Evolutionary conservation across 2,797 vertebrate genomes (phyloP).

Genomic region (Pangasius djambal): DNA sequence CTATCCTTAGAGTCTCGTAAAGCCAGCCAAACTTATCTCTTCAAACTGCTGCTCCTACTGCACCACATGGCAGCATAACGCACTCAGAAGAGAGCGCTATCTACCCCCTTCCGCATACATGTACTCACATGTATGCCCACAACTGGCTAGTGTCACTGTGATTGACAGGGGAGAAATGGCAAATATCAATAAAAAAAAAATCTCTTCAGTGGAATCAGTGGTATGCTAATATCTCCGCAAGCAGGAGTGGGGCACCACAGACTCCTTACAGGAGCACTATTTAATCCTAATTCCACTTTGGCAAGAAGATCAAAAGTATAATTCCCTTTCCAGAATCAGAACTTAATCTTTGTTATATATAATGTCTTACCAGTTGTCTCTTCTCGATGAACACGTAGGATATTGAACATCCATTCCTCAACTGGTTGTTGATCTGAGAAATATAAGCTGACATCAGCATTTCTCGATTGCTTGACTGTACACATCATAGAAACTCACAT

Average conservation of each 20-base stretch:
- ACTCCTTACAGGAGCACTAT: background rate
- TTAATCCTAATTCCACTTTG: background rate
- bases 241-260: background rate
- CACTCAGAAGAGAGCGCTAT: background rate
- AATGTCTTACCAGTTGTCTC: conserved; percentile 72
- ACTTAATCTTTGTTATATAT: background rate
- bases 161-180: background rate
- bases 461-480: background rate
- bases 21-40: background rate
- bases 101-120: background rate
- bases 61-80: background rate
- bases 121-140: background rate
- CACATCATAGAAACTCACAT: background rate
- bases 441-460: conserved; percentile 13
- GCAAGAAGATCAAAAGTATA: background rate
- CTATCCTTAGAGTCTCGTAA: background rate
- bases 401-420: conserved; percentile 76
- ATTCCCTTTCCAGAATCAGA: background rate
- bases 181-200: background rate
- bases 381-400: conserved; percentile 78
- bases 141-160: background rate
- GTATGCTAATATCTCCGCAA: background rate
- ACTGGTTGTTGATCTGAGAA: conserved; percentile 78
- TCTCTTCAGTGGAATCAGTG: background rate
- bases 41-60: background rate